Evolutionary conservation across 2,113 vertebrate genomes (phyloP).

Genomic region (Onychorhynchus coronatus): DNA sequence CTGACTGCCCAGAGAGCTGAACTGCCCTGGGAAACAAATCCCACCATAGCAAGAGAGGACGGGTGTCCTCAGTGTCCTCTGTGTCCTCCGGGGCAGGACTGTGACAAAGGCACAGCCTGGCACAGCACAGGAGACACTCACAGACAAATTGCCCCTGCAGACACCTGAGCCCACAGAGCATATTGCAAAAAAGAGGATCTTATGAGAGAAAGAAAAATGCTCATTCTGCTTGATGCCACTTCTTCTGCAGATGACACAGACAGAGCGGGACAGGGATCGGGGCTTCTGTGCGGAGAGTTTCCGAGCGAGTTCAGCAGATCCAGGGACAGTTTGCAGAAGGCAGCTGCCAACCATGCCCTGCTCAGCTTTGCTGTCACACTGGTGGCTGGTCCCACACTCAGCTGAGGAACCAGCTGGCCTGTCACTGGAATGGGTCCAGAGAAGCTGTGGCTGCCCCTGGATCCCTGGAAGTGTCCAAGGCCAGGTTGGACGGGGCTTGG

Average conservation of each 20-base stretch:
- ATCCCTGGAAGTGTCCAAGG: neutral
- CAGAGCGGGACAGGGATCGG: neutral
- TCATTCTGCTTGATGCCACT: neutral
- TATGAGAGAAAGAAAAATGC: neutral
- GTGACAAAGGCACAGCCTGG: neutral
- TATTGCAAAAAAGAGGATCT: neutral
- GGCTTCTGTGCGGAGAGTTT: neutral
- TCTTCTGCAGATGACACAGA: neutral
- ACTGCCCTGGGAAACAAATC: neutral
- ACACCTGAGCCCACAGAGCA: neutral
- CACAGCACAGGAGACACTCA: neutral
- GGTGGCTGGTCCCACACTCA: too few species aligned
- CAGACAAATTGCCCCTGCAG: neutral
- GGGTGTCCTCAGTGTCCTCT: neutral
- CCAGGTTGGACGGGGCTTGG: rapidly evolving
- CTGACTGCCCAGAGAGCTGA: neutral
- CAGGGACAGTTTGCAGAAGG: neutral
- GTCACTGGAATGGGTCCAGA: neutral
- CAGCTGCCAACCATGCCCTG: neutral
- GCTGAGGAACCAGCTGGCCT: neutral
- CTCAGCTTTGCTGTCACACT: neutral
- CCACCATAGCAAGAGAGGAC: neutral
- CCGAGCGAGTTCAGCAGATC: neutral
- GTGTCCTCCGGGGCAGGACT: neutral
- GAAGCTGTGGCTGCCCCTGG: neutral